These are phyloP conservation scores for Synergus gifuensis DNA, from an alignment of 2,888 invertebrate species.

Conservation along the genomic window DNA sequence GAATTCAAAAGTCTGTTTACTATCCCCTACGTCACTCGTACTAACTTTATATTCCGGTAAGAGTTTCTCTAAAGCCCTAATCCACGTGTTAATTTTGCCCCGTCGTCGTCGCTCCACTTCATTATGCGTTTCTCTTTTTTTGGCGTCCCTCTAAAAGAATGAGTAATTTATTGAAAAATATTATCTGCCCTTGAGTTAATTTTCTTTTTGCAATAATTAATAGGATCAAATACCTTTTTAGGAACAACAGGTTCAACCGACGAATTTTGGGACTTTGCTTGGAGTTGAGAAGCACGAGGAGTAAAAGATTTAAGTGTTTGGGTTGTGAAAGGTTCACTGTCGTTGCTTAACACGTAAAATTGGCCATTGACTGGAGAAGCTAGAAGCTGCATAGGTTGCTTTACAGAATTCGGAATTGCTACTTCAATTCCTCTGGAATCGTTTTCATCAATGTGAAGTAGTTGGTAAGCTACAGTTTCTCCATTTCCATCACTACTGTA, in stretches of 20 bases:
- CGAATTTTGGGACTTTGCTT: neutral
- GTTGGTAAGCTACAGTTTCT: slow-evolving; percentile 21
- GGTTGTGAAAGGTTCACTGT: slow-evolving; percentile 1
- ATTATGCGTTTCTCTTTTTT: slow-evolving; percentile 29
- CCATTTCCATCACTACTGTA: neutral
- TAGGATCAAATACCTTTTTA: slow-evolving; percentile 27
- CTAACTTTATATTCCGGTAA: slow-evolving; percentile 20
- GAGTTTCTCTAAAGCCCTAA: slow-evolving; percentile 22
- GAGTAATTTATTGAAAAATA: neutral
- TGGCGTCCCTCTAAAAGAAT: slow-evolving; percentile 29
- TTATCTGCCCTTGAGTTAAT: too few species aligned
- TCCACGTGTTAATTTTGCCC: slow-evolving; percentile 35
- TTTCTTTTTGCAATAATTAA: too few species aligned
- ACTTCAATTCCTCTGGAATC: slow-evolving; percentile 24
- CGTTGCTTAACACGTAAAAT: slow-evolving; percentile 16
- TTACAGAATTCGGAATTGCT: slow-evolving; percentile 8
- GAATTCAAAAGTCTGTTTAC: slow-evolving; percentile 19
- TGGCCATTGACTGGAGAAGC: slow-evolving; percentile 10
- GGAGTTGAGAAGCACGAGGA: neutral
- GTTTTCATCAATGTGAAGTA: slow-evolving; percentile 11
- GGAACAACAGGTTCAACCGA: slow-evolving; percentile 6
- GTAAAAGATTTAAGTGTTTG: slow-evolving; percentile 1
- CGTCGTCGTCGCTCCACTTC: slow-evolving; percentile 28
- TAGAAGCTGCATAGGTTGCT: slow-evolving; percentile 20
- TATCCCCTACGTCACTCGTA: neutral